Conservation (phyloP, 2,797 vertebrate genomes). For the Urocyon cinereoargenteus region DNA sequence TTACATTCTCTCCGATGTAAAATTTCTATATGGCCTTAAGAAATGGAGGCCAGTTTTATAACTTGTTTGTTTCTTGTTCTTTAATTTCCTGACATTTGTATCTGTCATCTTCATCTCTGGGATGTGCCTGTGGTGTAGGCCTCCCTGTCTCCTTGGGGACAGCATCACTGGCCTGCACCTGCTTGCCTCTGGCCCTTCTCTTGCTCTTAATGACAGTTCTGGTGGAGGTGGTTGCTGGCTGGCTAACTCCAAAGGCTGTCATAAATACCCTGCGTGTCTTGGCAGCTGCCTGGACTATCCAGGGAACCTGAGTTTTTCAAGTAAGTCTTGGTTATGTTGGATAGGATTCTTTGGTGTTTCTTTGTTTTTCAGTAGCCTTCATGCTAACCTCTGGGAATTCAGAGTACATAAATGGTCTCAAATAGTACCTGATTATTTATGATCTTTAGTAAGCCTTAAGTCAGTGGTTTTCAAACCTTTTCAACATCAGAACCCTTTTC, state of each 20-base stretch:
- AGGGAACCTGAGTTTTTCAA: slow-evolving; percentile 9
- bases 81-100: slow-evolving; percentile 20
- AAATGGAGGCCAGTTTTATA: slow-evolving; percentile 24
- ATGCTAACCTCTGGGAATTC: slow-evolving; percentile 6
- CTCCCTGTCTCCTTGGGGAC: background rate
- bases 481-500: slow-evolving; percentile 1
- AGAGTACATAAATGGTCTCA: background rate
- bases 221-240: background rate
- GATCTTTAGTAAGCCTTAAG: background rate
- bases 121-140: background rate
- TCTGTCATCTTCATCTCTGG: slow-evolving; percentile 28
- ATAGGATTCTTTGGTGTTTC: slow-evolving; percentile 8
- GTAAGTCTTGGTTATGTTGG: background rate
- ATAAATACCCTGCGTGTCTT: background rate
- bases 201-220: background rate
- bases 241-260: background rate
- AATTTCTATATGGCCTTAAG: slow-evolving; percentile 33
- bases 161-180: background rate
- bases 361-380: background rate
- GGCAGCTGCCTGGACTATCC: background rate
- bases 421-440: background rate
- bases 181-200: background rate
- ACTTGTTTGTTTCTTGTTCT: slow-evolving; percentile 21
- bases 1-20: background rate
- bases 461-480: slow-evolving; percentile 25